phyloP scores from a whole-genome alignment of 2,113 vertebrate genomes.

The Sceloporus tristichus region DNA sequence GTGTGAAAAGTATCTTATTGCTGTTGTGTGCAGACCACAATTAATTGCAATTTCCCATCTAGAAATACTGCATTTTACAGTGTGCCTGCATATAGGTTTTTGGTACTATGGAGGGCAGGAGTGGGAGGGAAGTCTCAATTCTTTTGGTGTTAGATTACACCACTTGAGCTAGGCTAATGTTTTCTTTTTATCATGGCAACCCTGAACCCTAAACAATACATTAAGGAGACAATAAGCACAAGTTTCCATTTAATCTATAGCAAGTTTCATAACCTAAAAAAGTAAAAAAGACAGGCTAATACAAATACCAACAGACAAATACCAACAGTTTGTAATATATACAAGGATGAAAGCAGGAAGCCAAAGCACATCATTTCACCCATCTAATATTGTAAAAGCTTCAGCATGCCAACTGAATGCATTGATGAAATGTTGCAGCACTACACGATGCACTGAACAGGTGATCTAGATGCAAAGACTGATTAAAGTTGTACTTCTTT shows the following conservation, averaged over 20 bases:
- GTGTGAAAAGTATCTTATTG: no score
- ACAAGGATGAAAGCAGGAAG: conserved; percentile 37
- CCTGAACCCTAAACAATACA: conserved; percentile 16
- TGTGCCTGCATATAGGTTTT: not conserved
- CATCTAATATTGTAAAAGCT: rapidly evolving
- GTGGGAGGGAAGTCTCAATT: not conserved
- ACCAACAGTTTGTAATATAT: not conserved
- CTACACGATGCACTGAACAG: not conserved
- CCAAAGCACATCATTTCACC: not conserved
- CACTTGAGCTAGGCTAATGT: no score
- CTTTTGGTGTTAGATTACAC: no score
- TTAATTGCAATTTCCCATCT: not conserved
- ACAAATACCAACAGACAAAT: no score
- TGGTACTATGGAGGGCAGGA: not conserved
- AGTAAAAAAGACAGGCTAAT: conserved; percentile 20
- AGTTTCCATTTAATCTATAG: not conserved
- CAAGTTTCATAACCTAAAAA: conserved; percentile 17
- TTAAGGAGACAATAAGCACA: conserved; percentile 24
- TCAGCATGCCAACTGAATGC: not conserved
- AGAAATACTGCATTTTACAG: not conserved
- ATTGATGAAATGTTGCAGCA: conserved; percentile 15
- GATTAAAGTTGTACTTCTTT: not conserved
- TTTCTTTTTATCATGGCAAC: conserved; percentile 2
- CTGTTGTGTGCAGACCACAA: not conserved
- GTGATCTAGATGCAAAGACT: not conserved